Evolutionary conservation across 1,140 invertebrate species (phyloP), one percentile per base, ranked within the genome.

Genomic region (Atta cephalotes): DNA sequence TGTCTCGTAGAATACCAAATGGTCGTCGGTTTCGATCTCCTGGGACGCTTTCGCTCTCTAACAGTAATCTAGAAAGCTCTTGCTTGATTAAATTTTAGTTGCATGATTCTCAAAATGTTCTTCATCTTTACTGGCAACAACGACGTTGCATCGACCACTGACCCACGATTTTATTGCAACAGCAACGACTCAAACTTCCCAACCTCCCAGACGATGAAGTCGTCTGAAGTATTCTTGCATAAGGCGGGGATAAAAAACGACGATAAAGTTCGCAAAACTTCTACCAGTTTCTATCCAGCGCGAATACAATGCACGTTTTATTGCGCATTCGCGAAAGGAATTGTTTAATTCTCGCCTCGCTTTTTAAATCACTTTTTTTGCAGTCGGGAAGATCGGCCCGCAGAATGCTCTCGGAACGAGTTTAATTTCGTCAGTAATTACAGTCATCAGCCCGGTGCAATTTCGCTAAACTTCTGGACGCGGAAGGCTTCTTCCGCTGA

Each of bases 381-480:
- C 10, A 28, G 45, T 12, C 56, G 16, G 4, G n/a, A 66, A 68
- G 21, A 77, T 25, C 31, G 60, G 39, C 45, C 31, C 12, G 18
- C 25, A 39, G 25, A 35, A 58, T 66, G 9, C 31, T 18, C 62
- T 79, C 16, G 35, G n/a, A 79, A 65, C 49, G 45, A 60, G 35
- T 90, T 91, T 91, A 88, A 91, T 88, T 86, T 88, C 68, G 76
- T 85, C 85, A 21, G 65, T 90, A 92, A 93, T 93, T 92, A 91
- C 87, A 89, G 92, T 90, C 84, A 92, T 92, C 76, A 39, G 2
- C 35, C 39, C 88, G 87, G 78, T 62, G 81, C 66, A 63, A 58
- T 31, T 58, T 79, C 62, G 18, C 65, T 77, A 86, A 76, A 86
- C 31, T 76, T 77, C 49, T 18, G 65, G 9, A 45, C 66, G 85